Percentiles rank a stretch among this genome's conserved stretches.
Evolutionary conservation across 1,140 invertebrate species (phyloP).

Genomic region (Andrena cerasifolii): DNA sequence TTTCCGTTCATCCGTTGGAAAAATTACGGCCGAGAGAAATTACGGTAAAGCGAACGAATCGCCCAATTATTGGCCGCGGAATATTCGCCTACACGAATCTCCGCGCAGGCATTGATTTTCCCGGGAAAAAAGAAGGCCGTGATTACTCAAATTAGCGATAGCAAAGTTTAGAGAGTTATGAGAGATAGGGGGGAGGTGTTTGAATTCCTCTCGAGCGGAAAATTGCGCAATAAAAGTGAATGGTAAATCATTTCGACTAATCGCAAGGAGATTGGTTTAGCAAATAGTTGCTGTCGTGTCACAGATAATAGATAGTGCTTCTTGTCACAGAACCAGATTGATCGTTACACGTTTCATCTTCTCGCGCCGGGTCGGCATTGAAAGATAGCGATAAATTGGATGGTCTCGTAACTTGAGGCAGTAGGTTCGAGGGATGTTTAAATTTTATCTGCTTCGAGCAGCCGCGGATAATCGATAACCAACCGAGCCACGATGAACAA

Average conservation of each 20-base stretch:
- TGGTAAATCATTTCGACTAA: too few relatives aligned
- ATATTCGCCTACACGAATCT: neutral
- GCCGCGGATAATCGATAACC: neutral
- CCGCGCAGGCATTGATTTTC: too few relatives aligned
- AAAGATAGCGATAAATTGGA: neutral
- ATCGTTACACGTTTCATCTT: too few relatives aligned
- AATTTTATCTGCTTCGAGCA: neutral
- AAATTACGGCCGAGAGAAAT: neutral
- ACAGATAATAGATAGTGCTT: too few relatives aligned
- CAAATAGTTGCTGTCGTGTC: too few relatives aligned
- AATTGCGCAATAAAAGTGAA: too few relatives aligned
- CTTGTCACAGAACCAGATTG: too few relatives aligned
- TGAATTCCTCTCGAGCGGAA: too few relatives aligned
- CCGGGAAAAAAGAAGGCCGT: neutral
- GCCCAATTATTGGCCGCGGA: neutral
- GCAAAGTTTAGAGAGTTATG: too few relatives aligned
- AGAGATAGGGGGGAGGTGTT: too few relatives aligned
- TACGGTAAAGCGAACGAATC: neutral
- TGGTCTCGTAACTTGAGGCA: neutral
- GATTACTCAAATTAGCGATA: neutral
- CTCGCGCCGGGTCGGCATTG: too few relatives aligned
- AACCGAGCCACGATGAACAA: slow-evolving; percentile 8
- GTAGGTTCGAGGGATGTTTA: neutral
- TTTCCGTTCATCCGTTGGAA: neutral
- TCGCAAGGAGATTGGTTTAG: too few relatives aligned